Evolutionary conservation across 1,140 invertebrate genomes (phyloP), one percentile per base, ranked within the genome.

Genomic region (Pachypsylla venusta): DNA sequence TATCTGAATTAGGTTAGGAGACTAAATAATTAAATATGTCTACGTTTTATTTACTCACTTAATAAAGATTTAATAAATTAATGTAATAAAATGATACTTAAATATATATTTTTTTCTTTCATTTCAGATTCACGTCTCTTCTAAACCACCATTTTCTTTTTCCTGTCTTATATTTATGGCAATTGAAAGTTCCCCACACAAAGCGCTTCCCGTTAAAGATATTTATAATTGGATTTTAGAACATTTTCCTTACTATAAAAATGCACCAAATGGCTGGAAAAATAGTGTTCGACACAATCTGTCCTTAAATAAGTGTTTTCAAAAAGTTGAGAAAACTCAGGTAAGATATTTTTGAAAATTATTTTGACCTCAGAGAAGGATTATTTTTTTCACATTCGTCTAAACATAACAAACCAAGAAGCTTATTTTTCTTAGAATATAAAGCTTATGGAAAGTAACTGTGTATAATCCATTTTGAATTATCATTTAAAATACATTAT

Each of bases 201-300:
- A 93, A 70, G 89, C 90, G 4, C 69, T 95, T 57, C 91, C 92
- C 1, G 93, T 97, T 0, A 94, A 94, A 69, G 93, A 97, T 70
- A 96, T 98, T 64, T 98, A 98, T 69, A 83, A 90, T n/a, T 98
- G 93, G 93, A 97, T 98, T 61, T 76, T 94, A 63, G 83, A 90
- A 64, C 92, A 96, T 71, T 98, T 96, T 74, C 93, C 93, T 0
- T 98, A 96, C 73, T 98, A 96, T 73, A 87, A 89, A 67, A 90
- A 89, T 65, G 93, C 93, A 1, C 92, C 93, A 1, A 93, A 89
- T 66, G 93, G 93, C 19, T 98, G 93, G 93, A 98, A 97, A 77
- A 98, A 97, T 74, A 94, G 89, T 57, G 93, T 97, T 1, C 76
- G 93, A 62, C 93, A 97, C 73, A 97, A 97, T 73, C 73, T 97